Conservation (phyloP, 2,888 invertebrate genomes). For the Drosophila trichaetosa region DNA sequence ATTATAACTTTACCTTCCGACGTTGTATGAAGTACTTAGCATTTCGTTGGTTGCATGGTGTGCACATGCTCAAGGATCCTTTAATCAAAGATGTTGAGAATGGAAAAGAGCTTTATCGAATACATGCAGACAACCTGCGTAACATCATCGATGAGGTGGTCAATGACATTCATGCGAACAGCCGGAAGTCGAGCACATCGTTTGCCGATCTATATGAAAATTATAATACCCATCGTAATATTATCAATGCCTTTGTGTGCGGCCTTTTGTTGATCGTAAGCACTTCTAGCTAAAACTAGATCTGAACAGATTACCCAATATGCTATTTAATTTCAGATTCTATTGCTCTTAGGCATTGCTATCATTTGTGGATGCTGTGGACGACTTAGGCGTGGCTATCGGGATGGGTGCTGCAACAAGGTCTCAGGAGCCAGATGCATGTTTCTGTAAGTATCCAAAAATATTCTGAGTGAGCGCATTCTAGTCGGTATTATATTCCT, state of each 20-base stretch:
- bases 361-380: slow-evolving; percentile 57
- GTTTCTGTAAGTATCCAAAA: slow-evolving; percentile 47
- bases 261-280: slow-evolving; percentile 53
- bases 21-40: too few species aligned
- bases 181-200: slow-evolving; percentile 29
- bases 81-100: slow-evolving; percentile 25
- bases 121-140: slow-evolving; percentile 35
- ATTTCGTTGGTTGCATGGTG: not conserved
- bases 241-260: slow-evolving; percentile 34
- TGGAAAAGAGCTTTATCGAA: slow-evolving; percentile 28
- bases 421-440: slow-evolving; percentile 49
- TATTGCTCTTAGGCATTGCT: slow-evolving; percentile 35
- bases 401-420: slow-evolving; percentile 58
- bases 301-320: not conserved
- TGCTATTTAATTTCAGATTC: slow-evolving; percentile 28
- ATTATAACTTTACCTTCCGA: too few species aligned
- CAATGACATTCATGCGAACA: slow-evolving; percentile 43
- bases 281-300: not conserved
- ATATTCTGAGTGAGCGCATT: not conserved
- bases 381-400: slow-evolving; percentile 41
- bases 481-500: not conserved
- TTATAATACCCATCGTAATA: slow-evolving; percentile 49
- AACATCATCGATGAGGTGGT: slow-evolving; percentile 48
- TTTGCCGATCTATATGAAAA: slow-evolving; percentile 53
- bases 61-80: not conserved